A percentile compares a stretch with the other conserved stretches of the same genome.
phyloP scores from a whole-genome alignment of 2,797 vertebrate genomes.

The Lophotriccus pileatus region DNA sequence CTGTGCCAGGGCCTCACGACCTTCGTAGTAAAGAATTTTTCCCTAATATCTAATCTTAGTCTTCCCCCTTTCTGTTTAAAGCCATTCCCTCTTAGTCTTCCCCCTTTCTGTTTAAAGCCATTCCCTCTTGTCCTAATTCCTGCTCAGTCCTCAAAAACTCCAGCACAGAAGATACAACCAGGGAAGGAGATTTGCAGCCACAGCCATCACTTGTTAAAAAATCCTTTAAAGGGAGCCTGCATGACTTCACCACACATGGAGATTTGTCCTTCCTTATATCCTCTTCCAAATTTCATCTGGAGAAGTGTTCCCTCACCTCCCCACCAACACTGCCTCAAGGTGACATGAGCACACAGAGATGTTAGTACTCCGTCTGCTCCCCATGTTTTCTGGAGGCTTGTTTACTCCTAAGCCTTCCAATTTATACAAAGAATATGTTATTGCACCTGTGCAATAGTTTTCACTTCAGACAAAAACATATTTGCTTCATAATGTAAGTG shows the following conservation, averaged over 20 bases:
- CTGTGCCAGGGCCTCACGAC: rapidly evolving
- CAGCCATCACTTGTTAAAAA: not conserved
- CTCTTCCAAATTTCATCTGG: not conserved
- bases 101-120: not conserved
- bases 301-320: not conserved
- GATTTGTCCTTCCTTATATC: not conserved
- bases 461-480: not conserved
- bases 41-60: not conserved
- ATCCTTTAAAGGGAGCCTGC: not conserved
- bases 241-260: not conserved
- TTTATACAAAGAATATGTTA: not conserved
- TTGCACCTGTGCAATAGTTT: not conserved
- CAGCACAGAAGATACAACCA: not conserved
- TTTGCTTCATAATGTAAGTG: not conserved
- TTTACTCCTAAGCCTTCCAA: not conserved
- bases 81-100: not conserved
- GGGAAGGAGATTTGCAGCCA: not conserved
- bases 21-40: not conserved
- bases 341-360: rapidly evolving
- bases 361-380: not conserved
- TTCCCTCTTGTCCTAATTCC: not conserved
- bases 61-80: not conserved
- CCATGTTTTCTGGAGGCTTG: not conserved
- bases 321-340: rapidly evolving
- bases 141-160: not conserved